Base-by-base conservation (phyloP, 1,140 invertebrate species). In the Musca vetustissima region DNA sequence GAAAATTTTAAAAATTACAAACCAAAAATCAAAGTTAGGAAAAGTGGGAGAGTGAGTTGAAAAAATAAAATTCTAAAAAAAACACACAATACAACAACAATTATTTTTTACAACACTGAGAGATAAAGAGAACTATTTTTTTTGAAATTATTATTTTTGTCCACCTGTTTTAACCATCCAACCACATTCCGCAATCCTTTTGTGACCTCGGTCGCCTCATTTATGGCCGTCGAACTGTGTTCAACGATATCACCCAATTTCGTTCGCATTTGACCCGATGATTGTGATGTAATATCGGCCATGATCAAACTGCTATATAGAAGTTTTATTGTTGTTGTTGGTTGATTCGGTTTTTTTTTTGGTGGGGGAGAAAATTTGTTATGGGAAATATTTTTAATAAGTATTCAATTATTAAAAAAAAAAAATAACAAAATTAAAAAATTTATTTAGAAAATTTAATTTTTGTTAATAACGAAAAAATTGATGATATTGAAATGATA, bases 131-230 rank as follows among this genome's bases (percentile, higher is more conserved):
- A 3, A 52, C 21, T 52, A 11, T 61, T 48, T 24, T 9, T 65
- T 65, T 65, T 49, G 2, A 50, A 28, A 52, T 52, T 52, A n/a
- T n/a, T 21, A 3, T 17, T 17, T 17, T 52, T 13, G n/a, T 74
- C 72, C 85, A 90, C 90, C 90, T 91, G 90, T 85, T 91, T 91
- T 43, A 91, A 85, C 90, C 90, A 91, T 81, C 89, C 89, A 67
- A 91, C 89, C 73, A 91, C 89, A 70, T 88, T 90, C 70, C 87
- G 85, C 47, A 90, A 88, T 70, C 89, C 88, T 71, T 86, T 87
- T 0, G 87, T 86, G 11, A 90, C 89, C 79, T 90, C 89, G 32
- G 87, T 84, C 17, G 88, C 88, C 22, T 89, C 87, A 70, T 89
- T 88, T 47, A 87, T 84, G 68, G 84, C 85, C 55, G 88, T 86